phyloP scores from a whole-genome alignment of 2,888 invertebrate species.

The Polietes domitor region DNA sequence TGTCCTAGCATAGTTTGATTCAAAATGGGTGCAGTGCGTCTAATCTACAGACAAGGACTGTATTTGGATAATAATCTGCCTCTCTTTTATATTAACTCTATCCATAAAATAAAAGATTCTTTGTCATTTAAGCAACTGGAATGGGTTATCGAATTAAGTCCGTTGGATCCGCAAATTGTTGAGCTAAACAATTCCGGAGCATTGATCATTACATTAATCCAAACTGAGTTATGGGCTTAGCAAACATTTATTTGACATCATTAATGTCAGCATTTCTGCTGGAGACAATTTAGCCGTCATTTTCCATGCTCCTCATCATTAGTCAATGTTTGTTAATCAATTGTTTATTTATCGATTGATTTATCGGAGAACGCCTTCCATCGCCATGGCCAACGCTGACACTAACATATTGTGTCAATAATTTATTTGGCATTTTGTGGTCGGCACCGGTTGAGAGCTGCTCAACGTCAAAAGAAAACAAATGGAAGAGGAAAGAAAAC shows the following conservation, averaged over 20 bases:
- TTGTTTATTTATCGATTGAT: constrained; percentile 34
- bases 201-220: not conserved
- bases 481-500: constrained; percentile 2
- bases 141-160: too few species aligned
- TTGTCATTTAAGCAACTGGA: too few species aligned
- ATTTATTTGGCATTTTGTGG: constrained; percentile 55
- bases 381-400: constrained; percentile 41
- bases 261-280: not conserved
- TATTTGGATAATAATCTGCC: too few species aligned
- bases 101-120: too few species aligned
- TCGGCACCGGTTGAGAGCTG: not conserved
- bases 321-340: constrained; percentile 42
- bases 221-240: not conserved
- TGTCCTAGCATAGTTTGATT: too few species aligned
- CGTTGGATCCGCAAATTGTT: too few species aligned
- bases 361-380: constrained; percentile 35
- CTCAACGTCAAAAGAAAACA: not conserved
- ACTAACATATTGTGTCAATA: constrained; percentile 52
- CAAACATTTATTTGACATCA: not conserved
- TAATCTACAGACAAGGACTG: too few species aligned
- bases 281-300: not conserved
- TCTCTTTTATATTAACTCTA: too few species aligned
- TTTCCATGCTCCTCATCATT: constrained; percentile 12
- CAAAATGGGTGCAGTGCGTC: too few species aligned
- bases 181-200: too few species aligned